Evolutionary conservation across 2,113 vertebrate genomes (phyloP).

Genomic region (Parotia lawesii): DNA sequence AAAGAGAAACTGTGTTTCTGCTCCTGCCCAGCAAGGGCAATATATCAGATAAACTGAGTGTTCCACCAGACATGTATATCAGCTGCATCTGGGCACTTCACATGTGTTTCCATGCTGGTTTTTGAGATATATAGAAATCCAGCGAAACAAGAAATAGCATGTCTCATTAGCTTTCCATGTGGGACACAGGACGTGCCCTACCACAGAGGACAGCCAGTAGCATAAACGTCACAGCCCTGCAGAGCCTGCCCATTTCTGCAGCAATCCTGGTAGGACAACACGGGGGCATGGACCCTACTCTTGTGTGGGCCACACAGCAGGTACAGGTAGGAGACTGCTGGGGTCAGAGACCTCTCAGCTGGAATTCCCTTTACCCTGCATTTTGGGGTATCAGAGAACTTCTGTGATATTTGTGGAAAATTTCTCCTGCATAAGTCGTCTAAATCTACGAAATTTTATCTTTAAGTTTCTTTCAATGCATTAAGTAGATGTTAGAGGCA

Average conservation of each 20-base stretch:
- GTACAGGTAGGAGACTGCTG: neutral
- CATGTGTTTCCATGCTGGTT: neutral
- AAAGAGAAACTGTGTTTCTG: neutral
- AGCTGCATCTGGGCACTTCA: neutral
- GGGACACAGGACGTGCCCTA: accelerated
- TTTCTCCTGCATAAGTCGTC: neutral
- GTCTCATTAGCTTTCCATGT: neutral
- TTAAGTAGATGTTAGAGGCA: neutral
- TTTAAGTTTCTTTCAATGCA: neutral
- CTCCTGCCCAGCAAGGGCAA: neutral
- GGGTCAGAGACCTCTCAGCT: neutral
- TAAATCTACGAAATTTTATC: neutral
- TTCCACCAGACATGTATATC: accelerated
- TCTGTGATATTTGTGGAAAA: neutral
- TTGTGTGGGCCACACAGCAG: neutral
- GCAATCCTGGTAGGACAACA: neutral
- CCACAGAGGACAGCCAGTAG: neutral
- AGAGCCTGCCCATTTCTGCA: neutral
- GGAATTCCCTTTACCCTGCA: neutral
- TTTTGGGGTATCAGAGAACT: neutral
- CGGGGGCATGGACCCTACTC: accelerated
- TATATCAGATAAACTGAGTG: neutral
- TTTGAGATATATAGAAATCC: neutral
- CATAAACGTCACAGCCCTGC: neutral
- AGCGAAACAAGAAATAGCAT: neutral